Base-by-base conservation (phyloP, 2,888 invertebrate species). In the Parelbella ahira region DNA sequence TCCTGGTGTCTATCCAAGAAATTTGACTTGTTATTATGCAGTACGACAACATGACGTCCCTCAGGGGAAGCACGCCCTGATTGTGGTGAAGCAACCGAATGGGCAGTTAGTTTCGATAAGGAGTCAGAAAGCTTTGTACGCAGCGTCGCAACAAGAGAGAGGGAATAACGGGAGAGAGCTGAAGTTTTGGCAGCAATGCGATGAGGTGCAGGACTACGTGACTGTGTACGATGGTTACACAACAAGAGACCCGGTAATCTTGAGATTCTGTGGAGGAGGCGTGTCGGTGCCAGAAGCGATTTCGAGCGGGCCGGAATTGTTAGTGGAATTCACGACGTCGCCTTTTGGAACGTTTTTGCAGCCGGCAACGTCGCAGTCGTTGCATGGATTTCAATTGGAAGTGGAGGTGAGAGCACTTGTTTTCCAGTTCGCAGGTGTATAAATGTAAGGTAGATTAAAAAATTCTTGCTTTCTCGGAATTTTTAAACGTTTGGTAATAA, bases 11-110 rank as follows among this genome's bases (percentile, higher is more conserved):
- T 97, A 97, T 82, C 97, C 97, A 2, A 91, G 97, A 55, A 97
- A 97, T 80, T 91, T 97, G 63, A 96, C 97, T 48, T 98, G 98
- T 75, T 96, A 97, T 84, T 98, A 95, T 75, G 95, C 97, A 27
- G 94, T 97, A 44, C 88, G 94, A 52, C 93, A 94, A 83, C 94
- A 95, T 76, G 93, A 94, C 72, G 93, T 94, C 60, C 95, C 96
- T 47, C 90, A 91, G 63, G 96, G 96, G 59, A 95, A 95, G 81
- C 95, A 95, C 73, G 96, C 96, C 12, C 88, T 96, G 61, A 95
- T 97, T 68, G 92, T 93, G 48, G 94, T 97, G 30, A 91, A 92
- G 60, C 96, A 96, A 74, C 92, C 93, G 24, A 94, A 94, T 68
- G 95, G 95, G 28, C 95, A 95, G 76, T 89, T 97, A 62, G 90